These are phyloP conservation scores for Eulemur albifrons DNA, from an alignment of 2,797 vertebrate species.

Conservation along the genomic window DNA sequence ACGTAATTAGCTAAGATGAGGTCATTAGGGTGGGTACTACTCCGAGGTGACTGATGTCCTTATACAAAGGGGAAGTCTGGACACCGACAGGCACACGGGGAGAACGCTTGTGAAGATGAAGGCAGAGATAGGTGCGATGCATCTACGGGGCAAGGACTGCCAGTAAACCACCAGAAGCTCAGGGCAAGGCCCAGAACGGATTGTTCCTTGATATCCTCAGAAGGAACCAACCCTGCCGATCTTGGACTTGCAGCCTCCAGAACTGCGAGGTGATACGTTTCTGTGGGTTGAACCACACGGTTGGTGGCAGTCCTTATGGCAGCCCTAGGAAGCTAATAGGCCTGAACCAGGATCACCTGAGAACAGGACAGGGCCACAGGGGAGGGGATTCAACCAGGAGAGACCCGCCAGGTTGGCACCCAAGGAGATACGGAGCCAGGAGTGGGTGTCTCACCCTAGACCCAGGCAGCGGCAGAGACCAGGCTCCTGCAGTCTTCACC, in stretches of 20 bases:
- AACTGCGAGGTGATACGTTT: neutral
- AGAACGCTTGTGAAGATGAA: neutral
- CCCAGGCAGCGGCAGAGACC: accelerated
- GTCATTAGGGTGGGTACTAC: neutral
- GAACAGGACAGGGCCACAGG: neutral
- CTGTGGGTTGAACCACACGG: neutral
- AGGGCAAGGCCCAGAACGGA: too few species aligned
- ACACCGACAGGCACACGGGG: neutral
- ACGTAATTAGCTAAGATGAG: neutral
- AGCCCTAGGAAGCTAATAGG: neutral
- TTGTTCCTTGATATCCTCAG: accelerated
- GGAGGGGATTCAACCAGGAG: neutral
- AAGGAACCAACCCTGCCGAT: neutral
- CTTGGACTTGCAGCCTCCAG: neutral
- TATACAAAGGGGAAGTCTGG: neutral
- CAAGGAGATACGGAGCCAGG: neutral
- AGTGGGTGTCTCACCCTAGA: neutral
- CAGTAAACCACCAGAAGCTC: neutral
- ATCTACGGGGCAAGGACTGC: neutral
- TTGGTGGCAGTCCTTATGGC: neutral
- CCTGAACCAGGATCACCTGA: neutral
- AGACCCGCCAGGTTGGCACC: accelerated
- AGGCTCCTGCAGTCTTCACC: neutral
- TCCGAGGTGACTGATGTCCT: neutral
- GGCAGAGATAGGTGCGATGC: accelerated